Evolutionary conservation across 2,888 invertebrate genomes (phyloP), one percentile per base, ranked within the genome.

Genomic region (Thyatira batis): DNA sequence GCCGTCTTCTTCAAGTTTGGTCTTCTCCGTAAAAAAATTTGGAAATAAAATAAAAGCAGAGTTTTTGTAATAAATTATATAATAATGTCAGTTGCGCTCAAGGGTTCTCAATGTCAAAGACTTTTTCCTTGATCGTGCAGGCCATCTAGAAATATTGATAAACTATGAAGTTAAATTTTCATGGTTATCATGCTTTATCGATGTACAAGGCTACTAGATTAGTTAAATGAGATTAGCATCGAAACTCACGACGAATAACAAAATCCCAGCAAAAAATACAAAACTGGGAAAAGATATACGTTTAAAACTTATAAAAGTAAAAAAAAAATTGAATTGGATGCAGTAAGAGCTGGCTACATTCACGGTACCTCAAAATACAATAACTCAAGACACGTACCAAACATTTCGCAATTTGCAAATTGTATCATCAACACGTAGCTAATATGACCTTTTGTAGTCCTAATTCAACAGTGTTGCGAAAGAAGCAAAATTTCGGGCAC

Each of bases 371-470:
- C n/a, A n/a, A n/a, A n/a, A n/a, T n/a, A n/a, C n/a, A n/a, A n/a
- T n/a, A 27, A 46, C 8, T n/a, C 46, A 46, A 46, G 17, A 67
- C 76, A 74, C 72, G 73, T 68, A 23, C 53, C 58, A 30, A 55
- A 58, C 46, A 60, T 79, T 71, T 71, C 73, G 63, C 69, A 73
- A 73, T 71, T 69, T 67, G 51, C 69, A 69, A 67, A 64, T 30
- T 39, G 28, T 13, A 48, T 17, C 54, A 61, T 67, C 63, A 58
- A 58, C 65, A 61, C 59, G 61, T 67, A 68, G 55, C 23, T 54
- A 67, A 68, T 73, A 66, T 60, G 68, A 70, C 67, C 69, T 76
- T 80, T 78, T 73, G 69, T 74, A 71, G 67, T 72, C 68, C 64
- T 61, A 53, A 61, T 69, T 57, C 61, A 71, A 71, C 65, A 69